Evolutionary conservation across 2,797 vertebrate species (phyloP).

Genomic region (Peromyscus attwateri): DNA sequence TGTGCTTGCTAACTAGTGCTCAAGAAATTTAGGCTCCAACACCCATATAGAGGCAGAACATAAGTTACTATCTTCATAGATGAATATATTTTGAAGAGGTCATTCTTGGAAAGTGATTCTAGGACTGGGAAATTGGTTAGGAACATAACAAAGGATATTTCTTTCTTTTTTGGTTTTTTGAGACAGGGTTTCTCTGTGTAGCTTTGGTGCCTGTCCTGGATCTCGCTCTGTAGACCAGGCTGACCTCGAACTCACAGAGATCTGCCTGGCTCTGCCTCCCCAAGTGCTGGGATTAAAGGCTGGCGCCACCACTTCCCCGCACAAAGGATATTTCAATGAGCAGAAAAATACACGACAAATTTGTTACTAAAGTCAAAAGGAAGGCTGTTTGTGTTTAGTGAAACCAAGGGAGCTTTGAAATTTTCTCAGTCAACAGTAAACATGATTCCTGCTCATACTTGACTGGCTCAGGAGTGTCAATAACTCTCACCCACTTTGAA

Average conservation of each 20-base stretch:
- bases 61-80: not conserved
- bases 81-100: not conserved
- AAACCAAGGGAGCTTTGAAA: not conserved
- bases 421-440: not conserved
- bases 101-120: not conserved
- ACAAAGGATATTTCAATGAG: not conserved
- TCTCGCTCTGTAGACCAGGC: too few species aligned
- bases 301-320: too few species aligned
- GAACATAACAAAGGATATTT: not conserved
- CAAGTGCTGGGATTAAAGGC: too few species aligned
- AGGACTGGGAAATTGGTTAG: not conserved
- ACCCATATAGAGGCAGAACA: not conserved
- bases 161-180: too few species aligned
- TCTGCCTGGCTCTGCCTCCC: too few species aligned
- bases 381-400: not conserved
- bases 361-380: not conserved
- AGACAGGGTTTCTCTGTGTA: too few species aligned
- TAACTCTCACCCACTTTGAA: not conserved
- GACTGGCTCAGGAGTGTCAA: not conserved
- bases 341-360: not conserved
- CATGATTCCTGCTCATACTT: not conserved
- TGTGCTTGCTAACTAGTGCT: not conserved
- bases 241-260: too few species aligned
- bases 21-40: not conserved
- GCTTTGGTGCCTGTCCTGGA: too few species aligned